A percentile compares a stretch with the other conserved stretches of the same genome.
Evolutionary conservation across 2,888 invertebrate genomes (phyloP).

Genomic region (Trissoscelio sp.): DNA sequence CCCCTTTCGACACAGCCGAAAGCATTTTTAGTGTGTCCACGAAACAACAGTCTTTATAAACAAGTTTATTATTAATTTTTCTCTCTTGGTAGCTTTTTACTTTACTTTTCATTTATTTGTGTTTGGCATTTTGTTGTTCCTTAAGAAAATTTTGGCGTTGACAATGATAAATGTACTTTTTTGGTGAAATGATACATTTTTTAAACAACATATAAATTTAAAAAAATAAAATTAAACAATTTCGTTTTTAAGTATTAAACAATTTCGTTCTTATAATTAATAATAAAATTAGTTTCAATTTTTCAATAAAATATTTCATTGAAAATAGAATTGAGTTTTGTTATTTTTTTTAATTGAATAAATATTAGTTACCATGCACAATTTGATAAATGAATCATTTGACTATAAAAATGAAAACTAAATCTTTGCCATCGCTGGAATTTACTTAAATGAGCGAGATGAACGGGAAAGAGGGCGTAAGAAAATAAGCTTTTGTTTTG

Average conservation of each 20-base stretch:
- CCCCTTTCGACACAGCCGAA: conserved; percentile 79
- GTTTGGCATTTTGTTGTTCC: conserved; percentile 31
- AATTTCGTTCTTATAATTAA: too few species aligned
- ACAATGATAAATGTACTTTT: conserved; percentile 13
- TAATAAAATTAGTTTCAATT: too few species aligned
- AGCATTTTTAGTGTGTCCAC: conserved; percentile 78
- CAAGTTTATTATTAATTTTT: conserved; percentile 8
- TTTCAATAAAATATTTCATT: too few species aligned
- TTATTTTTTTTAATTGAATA: too few species aligned
- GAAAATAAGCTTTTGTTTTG: conserved; percentile 39
- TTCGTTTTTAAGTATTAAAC: too few species aligned
- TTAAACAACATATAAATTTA: background rate
- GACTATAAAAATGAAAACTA: too few species aligned
- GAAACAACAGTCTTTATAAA: conserved; percentile 61
- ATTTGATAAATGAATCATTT: too few species aligned
- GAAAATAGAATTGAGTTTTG: too few species aligned
- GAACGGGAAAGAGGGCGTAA: conserved; percentile 42
- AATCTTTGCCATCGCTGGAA: background rate
- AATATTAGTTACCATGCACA: too few species aligned
- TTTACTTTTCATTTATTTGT: conserved; percentile 60
- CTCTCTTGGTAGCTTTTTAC: conserved; percentile 19
- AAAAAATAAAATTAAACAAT: background rate
- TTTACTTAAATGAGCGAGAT: conserved; percentile 31
- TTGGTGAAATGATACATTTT: background rate
- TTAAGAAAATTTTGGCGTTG: conserved; percentile 27